phyloP scores from a whole-genome alignment of 2,888 invertebrate species.

The Bombylius major region DNA sequence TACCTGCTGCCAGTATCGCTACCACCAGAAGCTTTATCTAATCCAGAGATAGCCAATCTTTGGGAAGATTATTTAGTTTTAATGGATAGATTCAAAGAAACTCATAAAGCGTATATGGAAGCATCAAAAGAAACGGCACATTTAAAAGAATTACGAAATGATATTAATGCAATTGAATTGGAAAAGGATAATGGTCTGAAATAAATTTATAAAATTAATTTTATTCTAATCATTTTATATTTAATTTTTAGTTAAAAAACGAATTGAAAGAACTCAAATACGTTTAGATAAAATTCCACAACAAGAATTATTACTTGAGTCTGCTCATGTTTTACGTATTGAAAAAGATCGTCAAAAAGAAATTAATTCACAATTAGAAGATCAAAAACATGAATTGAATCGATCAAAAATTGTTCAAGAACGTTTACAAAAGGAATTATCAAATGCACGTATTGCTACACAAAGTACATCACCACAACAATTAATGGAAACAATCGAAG shows the following conservation, averaged over 20 bases:
- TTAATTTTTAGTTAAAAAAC: conserved; percentile 14
- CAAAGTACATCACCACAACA: conserved; percentile 15
- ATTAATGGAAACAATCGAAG: conserved; percentile 14
- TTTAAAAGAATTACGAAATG: conserved; percentile 69
- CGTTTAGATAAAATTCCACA: conserved; percentile 18
- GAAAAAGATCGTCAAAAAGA: conserved; percentile 18
- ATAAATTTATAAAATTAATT: not conserved
- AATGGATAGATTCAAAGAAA: conserved; percentile 68
- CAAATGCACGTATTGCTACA: conserved; percentile 13
- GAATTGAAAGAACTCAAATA: conserved; percentile 16
- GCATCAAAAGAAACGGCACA: conserved; percentile 48
- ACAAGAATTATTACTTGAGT: conserved; percentile 17
- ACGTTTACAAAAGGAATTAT: conserved; percentile 15
- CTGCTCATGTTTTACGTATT: conserved; percentile 15
- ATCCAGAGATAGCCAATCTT: conserved; percentile 57
- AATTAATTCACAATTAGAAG: conserved; percentile 15
- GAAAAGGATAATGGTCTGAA: conserved; percentile 60
- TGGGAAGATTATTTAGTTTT: conserved; percentile 59
- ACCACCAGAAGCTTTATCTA: conserved; percentile 59
- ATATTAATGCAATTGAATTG: conserved; percentile 74
- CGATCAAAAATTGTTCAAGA: conserved; percentile 14
- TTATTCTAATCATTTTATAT: not conserved
- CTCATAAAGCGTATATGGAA: conserved; percentile 57
- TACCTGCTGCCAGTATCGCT: conserved; percentile 50
- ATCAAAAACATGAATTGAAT: conserved; percentile 15